Base-by-base conservation (phyloP, 1,140 invertebrate species). In the Dolichoris vasculosae region DNA sequence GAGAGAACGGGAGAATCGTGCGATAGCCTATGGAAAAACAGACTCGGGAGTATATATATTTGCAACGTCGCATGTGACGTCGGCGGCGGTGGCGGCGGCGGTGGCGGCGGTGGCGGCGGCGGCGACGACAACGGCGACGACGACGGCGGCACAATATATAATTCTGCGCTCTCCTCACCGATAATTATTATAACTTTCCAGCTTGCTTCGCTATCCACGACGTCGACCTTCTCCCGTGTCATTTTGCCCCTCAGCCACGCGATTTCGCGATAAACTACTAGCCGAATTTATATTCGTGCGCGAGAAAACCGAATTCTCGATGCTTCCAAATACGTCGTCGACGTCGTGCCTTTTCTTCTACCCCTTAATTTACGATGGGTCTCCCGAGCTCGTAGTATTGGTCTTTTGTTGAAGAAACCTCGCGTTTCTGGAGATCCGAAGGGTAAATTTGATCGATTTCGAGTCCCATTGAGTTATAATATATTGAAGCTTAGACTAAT, bases 141-240 rank as follows among this genome's bases (percentile, higher is more conserved):
- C 84, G 63, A 83, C 77, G 81, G 35, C 87, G 86, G 89, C 85
- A 88, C 91, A 90, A 93, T 92, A 92, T 92, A 92, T 92, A 93
- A 93, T 93, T 92, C 92, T 89, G 87, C 90, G 89, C 89, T 93
- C 83, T 64, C 82, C 73, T 64, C 88, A 82, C 92, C 92, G 90
- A 93, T 93, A 93, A 93, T 93, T 93, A 92, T 93, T 92, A 90
- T 92, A 90, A 90, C 90, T 90, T 89, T 89, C 90, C 90, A 91
- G 88, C 90, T 91, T 89, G 87, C 90, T 89, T 88, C 88, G 63
- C 83, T 59, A 82, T 86, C 85, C 88, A 89, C 90, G 90, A 91
- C 90, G 87, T 87, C 88, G 84, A 88, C 87, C 87, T 84, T 85
- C 73, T 86, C 80, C 87, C 86, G 85, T 84, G 87, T 89, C 88